Evolutionary conservation across 64 coral and sea anemone species (phyloP).

Genomic region (Montipora foliosa): DNA sequence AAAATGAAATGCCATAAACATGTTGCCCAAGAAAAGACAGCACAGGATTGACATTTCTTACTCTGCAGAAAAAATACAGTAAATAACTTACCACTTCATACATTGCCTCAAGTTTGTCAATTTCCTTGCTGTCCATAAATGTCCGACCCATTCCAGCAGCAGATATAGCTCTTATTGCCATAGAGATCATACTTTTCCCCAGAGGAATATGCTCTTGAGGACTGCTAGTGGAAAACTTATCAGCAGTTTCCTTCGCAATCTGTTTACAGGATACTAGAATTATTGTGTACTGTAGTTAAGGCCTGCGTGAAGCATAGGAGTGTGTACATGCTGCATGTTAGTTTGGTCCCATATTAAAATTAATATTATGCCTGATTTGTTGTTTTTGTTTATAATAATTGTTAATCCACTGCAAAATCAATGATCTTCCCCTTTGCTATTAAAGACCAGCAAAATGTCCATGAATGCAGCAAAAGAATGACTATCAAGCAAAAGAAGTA

Average conservation of each 20-base stretch:
- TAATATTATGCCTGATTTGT: too few species aligned
- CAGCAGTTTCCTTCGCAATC: slow-evolving; percentile 42
- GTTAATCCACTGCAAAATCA: too few species aligned
- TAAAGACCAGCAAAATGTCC: too few species aligned
- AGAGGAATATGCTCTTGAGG: slow-evolving; percentile 24
- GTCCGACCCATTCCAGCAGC: slow-evolving; percentile 12
- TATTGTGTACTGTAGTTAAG: neutral
- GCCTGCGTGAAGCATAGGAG: neutral
- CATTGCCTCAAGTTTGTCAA: neutral
- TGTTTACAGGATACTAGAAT: neutral
- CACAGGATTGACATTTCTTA: too few species aligned
- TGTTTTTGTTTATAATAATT: too few species aligned
- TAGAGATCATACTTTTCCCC: neutral
- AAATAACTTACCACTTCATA: slow-evolving; percentile 21
- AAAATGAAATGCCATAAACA: too few species aligned
- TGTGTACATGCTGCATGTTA: neutral
- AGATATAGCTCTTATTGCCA: slow-evolving; percentile 34
- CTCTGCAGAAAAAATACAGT: too few species aligned
- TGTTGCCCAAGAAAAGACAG: too few species aligned
- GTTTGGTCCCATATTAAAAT: neutral
- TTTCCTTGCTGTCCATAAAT: slow-evolving; percentile 14
- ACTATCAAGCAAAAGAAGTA: too few species aligned
- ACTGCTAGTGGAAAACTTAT: neutral
- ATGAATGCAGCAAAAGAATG: too few species aligned
- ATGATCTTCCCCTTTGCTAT: too few species aligned